phyloP scores from a whole-genome alignment of 2,113 vertebrate genomes.

The Neodontobutis hainanensis region DNA sequence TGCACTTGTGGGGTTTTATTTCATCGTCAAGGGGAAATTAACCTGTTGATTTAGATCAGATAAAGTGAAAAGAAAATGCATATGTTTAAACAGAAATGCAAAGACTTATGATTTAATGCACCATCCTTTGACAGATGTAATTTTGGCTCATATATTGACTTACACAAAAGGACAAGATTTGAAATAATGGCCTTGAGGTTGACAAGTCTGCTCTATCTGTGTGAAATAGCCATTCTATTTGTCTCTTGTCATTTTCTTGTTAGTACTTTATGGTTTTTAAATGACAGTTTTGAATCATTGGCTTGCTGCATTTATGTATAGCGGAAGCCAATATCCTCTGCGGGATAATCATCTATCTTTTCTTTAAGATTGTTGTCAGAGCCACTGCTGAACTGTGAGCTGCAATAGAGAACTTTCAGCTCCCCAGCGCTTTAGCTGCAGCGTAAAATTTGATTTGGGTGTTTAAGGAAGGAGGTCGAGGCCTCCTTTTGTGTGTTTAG shows the following conservation, averaged over 20 bases:
- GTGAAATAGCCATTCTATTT: neutral
- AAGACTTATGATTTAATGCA: too few species aligned
- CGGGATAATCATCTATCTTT: constrained; percentile 66
- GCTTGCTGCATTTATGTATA: constrained; percentile 40
- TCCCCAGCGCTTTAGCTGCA: constrained; percentile 71
- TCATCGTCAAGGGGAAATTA: neutral
- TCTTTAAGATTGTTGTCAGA: constrained; percentile 62
- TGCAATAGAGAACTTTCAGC: constrained; percentile 58
- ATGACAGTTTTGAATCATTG: constrained; percentile 44
- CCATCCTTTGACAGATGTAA: too few species aligned
- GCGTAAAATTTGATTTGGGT: constrained; percentile 79
- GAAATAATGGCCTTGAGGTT: neutral
- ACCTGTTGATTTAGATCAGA: constrained; percentile 49
- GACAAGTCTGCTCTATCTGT: neutral
- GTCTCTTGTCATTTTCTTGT: constrained; percentile 24
- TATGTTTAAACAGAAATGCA: neutral
- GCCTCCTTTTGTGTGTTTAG: constrained; percentile 71
- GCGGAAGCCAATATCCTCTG: constrained; percentile 52
- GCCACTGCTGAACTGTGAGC: constrained; percentile 60
- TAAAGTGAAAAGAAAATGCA: neutral
- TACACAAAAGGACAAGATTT: too few species aligned
- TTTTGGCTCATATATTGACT: too few species aligned
- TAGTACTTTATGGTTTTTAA: constrained; percentile 27
- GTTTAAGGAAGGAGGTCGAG: constrained; percentile 75
- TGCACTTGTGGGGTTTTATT: neutral